Evolutionary conservation across 2,113 vertebrate species (phyloP), one percentile per base, ranked within the genome.

Genomic region (Oncorhynchus mykiss): DNA sequence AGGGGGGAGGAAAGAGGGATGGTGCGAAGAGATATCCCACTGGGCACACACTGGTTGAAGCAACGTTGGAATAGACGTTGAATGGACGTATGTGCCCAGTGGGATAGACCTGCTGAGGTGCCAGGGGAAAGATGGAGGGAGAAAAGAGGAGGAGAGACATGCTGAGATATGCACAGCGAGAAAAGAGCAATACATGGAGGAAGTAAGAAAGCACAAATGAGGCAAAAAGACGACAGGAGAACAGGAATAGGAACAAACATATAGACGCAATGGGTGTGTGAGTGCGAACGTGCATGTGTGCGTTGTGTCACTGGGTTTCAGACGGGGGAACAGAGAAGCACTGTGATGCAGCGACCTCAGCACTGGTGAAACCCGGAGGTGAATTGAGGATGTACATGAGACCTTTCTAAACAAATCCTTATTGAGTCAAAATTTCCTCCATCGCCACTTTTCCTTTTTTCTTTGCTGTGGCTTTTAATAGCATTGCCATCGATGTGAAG

Each of bases 391-490:
- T n/a, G 14, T 24, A 18, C 70, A 64, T 51, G 39, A 39, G 39
- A 45, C 39, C 39, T 45, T 45, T 72, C 24, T 22, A 65, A 71
- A 72, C 59, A 54, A 13, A 7, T 73, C 16, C 75, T 74, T 76
- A 54, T 29, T 69, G 67, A 51, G 62, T 81, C 39, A 72, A 82
- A 78, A 77, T 80, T 78, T 67, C 71, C 75, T 70, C 81, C 75
- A 77, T 73, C 64, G 77, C 49, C 72, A 54, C 72, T 67, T 81
- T 85, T 79, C 59, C 20, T 57, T 62, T 51, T 82, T 81, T 79
- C 72, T 81, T 84, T 89, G 88, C 85, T 83, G 85, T 77, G 81
- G 82, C 91, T 89, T 93, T 93, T 90, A 89, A 92, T 92, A 93
- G 91, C 91, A 89, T 91, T 84, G 70, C 92, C 88, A 89, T 87